Conservation (phyloP, 2,797 vertebrate genomes). For the Nyctalus aviator region DNA sequence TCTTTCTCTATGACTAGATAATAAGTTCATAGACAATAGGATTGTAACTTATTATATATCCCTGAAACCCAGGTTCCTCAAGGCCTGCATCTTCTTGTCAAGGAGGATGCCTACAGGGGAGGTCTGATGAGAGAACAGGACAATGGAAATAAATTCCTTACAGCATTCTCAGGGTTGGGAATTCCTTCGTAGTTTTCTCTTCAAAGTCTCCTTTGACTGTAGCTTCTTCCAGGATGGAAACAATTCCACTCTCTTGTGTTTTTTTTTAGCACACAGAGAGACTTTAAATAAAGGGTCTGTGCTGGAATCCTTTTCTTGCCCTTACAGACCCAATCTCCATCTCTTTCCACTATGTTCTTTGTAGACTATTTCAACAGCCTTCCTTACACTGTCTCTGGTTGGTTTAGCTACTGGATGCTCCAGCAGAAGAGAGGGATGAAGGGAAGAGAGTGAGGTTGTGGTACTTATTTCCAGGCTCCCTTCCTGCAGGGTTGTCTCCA, state of each 20-base stretch:
- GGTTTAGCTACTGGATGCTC: neutral
- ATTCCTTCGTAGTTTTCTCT: neutral
- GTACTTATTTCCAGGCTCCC: neutral
- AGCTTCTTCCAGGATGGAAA: neutral
- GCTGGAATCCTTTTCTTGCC: neutral
- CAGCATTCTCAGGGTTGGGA: neutral
- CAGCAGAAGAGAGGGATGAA: neutral
- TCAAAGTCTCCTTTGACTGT: neutral
- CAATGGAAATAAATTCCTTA: constrained; percentile 11
- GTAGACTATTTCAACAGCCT: neutral
- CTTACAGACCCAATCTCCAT: neutral
- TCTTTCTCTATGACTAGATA: neutral
- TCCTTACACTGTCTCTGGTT: neutral
- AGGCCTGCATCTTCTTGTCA: neutral
- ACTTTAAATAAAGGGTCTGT: neutral
- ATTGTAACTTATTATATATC: neutral
- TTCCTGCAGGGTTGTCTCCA: neutral
- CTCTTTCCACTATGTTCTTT: neutral
- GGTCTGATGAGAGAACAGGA: neutral
- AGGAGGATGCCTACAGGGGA: neutral
- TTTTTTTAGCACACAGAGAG: neutral
- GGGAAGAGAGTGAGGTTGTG: neutral
- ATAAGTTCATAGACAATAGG: neutral
- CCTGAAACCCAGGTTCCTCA: neutral
- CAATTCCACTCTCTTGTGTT: neutral